These are phyloP conservation scores for Ostrea denselamellosa DNA, from an alignment of 1,140 invertebrate genomes.

Conservation along the genomic window DNA sequence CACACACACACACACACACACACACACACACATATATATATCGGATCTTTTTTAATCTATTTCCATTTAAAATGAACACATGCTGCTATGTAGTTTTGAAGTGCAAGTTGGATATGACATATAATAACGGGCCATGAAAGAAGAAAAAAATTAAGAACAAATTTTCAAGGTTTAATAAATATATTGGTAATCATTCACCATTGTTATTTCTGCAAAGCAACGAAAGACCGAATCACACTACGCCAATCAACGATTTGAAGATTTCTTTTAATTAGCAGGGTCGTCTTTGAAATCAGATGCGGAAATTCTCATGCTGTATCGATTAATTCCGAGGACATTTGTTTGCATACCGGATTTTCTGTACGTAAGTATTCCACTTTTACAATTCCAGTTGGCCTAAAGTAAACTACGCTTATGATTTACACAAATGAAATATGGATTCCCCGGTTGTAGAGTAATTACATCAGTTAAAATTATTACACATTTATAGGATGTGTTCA, in stretches of 20 bases:
- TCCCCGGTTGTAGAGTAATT: background rate
- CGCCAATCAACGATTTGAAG: background rate
- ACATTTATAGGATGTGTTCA: background rate
- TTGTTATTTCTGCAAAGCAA: background rate
- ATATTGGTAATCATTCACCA: background rate
- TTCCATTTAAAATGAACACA: too few species aligned
- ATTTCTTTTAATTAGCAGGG: conserved; percentile 1
- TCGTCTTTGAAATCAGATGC: conserved; percentile 34
- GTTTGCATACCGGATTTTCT: conserved; percentile 32
- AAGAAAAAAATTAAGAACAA: too few species aligned
- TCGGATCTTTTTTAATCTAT: too few species aligned
- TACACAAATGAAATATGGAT: conserved; percentile 35
- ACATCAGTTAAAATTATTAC: conserved; percentile 2
- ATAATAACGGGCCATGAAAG: too few species aligned
- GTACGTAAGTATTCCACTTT: conserved; percentile 34
- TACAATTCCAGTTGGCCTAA: background rate
- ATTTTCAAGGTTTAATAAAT: background rate
- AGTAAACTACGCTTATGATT: background rate
- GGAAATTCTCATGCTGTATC: conserved; percentile 19
- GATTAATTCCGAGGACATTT: background rate
- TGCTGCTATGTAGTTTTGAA: too few species aligned
- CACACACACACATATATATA: too few species aligned
- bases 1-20: too few species aligned
- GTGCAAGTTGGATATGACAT: too few species aligned
- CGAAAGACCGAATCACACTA: background rate